Evolutionary conservation across 1,140 invertebrate species (phyloP).

Genomic region (Drosophila repletoides): DNA sequence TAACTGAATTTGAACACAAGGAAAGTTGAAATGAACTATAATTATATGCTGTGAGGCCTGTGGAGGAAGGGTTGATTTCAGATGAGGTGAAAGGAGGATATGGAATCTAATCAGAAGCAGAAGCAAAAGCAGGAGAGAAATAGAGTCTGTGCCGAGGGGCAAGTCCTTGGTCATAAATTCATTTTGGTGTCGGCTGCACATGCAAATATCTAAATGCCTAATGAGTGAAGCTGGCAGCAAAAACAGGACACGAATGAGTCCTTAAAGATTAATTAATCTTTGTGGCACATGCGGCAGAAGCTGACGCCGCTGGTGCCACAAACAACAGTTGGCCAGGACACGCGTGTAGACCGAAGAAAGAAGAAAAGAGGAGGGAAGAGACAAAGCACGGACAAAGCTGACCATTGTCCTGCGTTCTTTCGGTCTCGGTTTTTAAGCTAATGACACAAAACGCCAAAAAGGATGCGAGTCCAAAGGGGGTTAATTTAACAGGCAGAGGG

Average conservation of each 20-base stretch:
- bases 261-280: slow-evolving; percentile 83
- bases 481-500: slow-evolving; percentile 51
- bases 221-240: slow-evolving; percentile 51
- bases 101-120: no score
- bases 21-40: not conserved
- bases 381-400: no score
- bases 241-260: slow-evolving; percentile 70
- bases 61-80: no score
- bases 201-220: slow-evolving; percentile 67
- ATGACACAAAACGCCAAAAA: slow-evolving; percentile 80
- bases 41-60: not conserved
- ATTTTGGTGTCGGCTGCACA: slow-evolving; percentile 60
- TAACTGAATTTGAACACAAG: no score
- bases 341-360: no score
- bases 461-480: slow-evolving; percentile 50
- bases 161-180: slow-evolving; percentile 57
- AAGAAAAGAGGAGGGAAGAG: no score
- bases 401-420: slow-evolving; percentile 58
- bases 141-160: not conserved
- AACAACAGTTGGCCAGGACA: slow-evolving; percentile 42
- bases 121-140: no score
- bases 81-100: no score
- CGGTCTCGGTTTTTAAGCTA: slow-evolving; percentile 60
- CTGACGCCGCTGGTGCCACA: slow-evolving; percentile 32
- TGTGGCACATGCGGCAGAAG: slow-evolving; percentile 71